Evolutionary conservation across 2,797 vertebrate genomes (phyloP).

Genomic region (Hydrolagus colliei): DNA sequence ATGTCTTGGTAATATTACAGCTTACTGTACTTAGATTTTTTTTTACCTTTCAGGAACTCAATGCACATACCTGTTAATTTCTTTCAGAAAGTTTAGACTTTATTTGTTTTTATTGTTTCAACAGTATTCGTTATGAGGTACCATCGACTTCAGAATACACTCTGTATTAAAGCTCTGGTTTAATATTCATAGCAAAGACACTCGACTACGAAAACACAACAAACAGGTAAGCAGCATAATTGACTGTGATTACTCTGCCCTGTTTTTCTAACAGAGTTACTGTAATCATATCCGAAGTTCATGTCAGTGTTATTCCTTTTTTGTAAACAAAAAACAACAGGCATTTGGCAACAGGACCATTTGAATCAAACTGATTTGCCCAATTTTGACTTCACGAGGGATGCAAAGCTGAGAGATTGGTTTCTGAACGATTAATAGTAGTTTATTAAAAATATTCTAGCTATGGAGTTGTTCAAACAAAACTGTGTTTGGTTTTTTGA

Average conservation of each 20-base stretch:
- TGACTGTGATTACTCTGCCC: neutral
- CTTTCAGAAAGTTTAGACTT: conserved; percentile 33
- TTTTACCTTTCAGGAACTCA: neutral
- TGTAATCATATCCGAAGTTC: too few species aligned
- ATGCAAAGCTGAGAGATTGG: too few species aligned
- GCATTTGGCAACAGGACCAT: too few species aligned
- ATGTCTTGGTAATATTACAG: neutral
- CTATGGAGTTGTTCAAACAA: too few species aligned
- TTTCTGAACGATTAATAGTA: too few species aligned
- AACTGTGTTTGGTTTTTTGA: too few species aligned
- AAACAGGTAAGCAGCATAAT: conserved; percentile 40
- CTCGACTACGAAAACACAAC: conserved; percentile 39
- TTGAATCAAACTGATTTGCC: too few species aligned
- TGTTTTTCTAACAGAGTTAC: neutral
- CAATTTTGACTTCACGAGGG: too few species aligned
- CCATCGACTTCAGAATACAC: conserved; percentile 35
- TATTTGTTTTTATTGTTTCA: conserved; percentile 29
- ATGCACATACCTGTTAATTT: conserved; percentile 37
- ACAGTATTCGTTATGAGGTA: conserved; percentile 36
- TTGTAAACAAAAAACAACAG: too few species aligned
- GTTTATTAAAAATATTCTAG: too few species aligned
- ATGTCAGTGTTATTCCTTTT: too few species aligned
- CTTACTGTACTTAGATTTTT: neutral
- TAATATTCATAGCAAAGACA: conserved; percentile 33
- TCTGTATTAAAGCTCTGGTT: neutral